These are phyloP conservation scores for Zygaena filipendulae DNA, from an alignment of 2,888 invertebrate genomes.

Conservation along the genomic window DNA sequence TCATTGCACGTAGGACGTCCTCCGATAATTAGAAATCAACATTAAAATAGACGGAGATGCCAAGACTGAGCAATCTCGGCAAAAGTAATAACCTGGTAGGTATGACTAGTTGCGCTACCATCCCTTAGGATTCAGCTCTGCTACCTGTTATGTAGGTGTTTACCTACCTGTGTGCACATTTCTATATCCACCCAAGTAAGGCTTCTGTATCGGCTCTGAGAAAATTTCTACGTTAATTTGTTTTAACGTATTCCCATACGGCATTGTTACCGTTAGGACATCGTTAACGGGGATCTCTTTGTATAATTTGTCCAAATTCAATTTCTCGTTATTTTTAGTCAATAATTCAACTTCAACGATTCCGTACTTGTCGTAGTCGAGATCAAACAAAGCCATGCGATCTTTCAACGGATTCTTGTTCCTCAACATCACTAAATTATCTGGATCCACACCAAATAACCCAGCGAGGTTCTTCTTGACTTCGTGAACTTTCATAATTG, in stretches of 20 bases:
- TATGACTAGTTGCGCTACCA: too few relatives aligned
- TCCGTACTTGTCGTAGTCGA: slow-evolving; percentile 60
- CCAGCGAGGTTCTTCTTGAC: slow-evolving; percentile 70
- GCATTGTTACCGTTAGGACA: slow-evolving; percentile 51
- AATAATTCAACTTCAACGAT: slow-evolving; percentile 53
- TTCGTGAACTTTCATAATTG: slow-evolving; percentile 63
- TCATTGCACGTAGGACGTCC: too few relatives aligned
- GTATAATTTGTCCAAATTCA: slow-evolving; percentile 52
- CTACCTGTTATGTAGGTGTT: too few relatives aligned
- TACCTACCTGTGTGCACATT: slow-evolving; percentile 72
- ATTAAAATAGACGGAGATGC: too few relatives aligned
- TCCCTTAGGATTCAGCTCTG: too few relatives aligned
- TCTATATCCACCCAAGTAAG: slow-evolving; percentile 84
- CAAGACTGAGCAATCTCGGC: too few relatives aligned
- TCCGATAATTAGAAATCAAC: too few relatives aligned
- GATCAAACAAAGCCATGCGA: slow-evolving; percentile 45
- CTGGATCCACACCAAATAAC: slow-evolving; percentile 64
- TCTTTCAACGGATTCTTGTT: slow-evolving; percentile 46
- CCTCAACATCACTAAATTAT: slow-evolving; percentile 59
- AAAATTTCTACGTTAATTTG: slow-evolving; percentile 61
- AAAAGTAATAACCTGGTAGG: too few relatives aligned
- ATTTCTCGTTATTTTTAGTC: slow-evolving; percentile 43
- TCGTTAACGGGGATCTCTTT: slow-evolving; percentile 50
- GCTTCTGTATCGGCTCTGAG: slow-evolving; percentile 71
- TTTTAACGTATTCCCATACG: slow-evolving; percentile 41